Evolutionary conservation across 2,797 vertebrate species (phyloP), one percentile per base, ranked within the genome.

Genomic region (Macroramphosus scolopax): DNA sequence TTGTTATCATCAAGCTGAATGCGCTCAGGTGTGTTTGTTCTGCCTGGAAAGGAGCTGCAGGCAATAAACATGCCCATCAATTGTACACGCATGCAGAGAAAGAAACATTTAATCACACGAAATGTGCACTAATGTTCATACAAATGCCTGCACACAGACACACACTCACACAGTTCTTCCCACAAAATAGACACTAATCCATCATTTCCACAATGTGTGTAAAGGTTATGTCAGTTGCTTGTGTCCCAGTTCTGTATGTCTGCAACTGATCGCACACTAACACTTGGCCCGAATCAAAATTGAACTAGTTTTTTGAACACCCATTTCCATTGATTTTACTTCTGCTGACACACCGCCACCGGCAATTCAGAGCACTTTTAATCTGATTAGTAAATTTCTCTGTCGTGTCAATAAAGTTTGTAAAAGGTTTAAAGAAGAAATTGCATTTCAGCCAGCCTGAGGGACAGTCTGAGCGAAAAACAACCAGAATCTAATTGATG

Each of bases 1-100:
- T 73, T 49, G 17, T 61, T 51, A 74, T 77, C 70, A 8, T 8
- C 7, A 1, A 29, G 32, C 40, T 51, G 20, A 57, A 69, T 51
- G 47, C 63, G 48, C 61, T 74, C 72, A 75, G 77, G 78, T 83
- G 80, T 80, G 72, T 79, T 82, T 81, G 61, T 37, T 75, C 41
- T 57, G 57, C 49, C 30, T 55, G 42, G 29, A 54, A 43, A 70
- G 50, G 31, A 47, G 59, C 77, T 57, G 53, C 40, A 40, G 59
- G 53, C 63, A 37, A 16, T 30, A 26, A 55, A 37, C 67, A 66
- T 52, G 4, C 49, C 62, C 50, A 5, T 51, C 11, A 42, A 15
- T 40, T n/a, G 1, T 29, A 43, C 53, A 44, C 17, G 24, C 32
- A 38, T 49, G 44, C 50, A 68, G 13, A n/a, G n/a, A n/a, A n/a